phyloP scores from a whole-genome alignment of 1,140 invertebrate species.

The Camponotus pennsylvanicus region DNA sequence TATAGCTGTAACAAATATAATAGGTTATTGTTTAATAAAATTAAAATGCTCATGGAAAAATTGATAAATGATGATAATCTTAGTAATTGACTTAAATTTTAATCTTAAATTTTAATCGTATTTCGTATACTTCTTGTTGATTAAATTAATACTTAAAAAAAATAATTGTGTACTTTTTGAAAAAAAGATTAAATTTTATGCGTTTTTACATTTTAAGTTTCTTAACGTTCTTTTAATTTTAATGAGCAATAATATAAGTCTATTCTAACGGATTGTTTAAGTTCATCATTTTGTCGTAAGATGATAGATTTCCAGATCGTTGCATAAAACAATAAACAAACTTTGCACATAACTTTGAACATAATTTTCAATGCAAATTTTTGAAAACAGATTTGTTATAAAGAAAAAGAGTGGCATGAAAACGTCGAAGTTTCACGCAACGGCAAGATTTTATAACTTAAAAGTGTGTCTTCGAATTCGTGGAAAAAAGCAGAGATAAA shows the following conservation, averaged over 20 bases:
- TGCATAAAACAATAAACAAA: slow-evolving; percentile 24
- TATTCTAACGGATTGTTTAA: not conserved
- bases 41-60: not conserved
- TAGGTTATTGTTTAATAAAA: not conserved
- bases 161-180: not conserved
- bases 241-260: not conserved
- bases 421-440: not conserved
- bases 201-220: not conserved
- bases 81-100: too few relatives aligned
- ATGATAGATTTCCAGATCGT: not conserved
- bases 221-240: not conserved
- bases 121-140: too few relatives aligned
- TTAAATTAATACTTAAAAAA: slow-evolving; percentile 3
- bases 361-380: slow-evolving; percentile 22
- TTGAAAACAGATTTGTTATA: not conserved
- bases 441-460: not conserved
- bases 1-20: not conserved
- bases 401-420: not conserved
- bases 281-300: not conserved
- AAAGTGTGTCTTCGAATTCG: not conserved
- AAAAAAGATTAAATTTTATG: not conserved
- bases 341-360: slow-evolving; percentile 25
- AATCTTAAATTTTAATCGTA: too few relatives aligned
- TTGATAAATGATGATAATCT: not conserved
- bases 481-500: not conserved